These are phyloP conservation scores for Glaucomys volans DNA, from an alignment of 2,113 vertebrate species.

Conservation along the genomic window DNA sequence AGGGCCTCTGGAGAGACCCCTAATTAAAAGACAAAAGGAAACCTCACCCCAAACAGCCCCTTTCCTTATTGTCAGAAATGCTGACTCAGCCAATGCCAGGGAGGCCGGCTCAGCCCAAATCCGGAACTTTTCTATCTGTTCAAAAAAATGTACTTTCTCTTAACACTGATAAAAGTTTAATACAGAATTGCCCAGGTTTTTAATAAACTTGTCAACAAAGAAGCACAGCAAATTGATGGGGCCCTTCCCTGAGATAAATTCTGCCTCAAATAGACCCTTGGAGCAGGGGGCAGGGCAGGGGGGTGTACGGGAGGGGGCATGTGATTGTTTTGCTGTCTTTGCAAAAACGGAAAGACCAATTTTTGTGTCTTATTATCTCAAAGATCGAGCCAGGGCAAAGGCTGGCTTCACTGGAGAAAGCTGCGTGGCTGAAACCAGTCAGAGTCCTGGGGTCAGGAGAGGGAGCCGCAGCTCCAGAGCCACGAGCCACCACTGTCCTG, in stretches of 20 bases:
- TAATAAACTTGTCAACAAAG: constrained; percentile 92
- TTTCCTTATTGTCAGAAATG: constrained; percentile 53
- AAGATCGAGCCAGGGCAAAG: constrained; percentile 42
- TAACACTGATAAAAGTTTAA: constrained; percentile 88
- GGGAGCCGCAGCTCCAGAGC: rapidly evolving
- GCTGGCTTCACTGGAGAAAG: constrained; percentile 8
- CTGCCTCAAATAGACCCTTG: constrained; percentile 80
- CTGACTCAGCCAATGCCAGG: constrained; percentile 79
- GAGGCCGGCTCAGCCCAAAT: constrained; percentile 73
- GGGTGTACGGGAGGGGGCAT: rapidly evolving
- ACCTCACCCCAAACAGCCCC: neutral
- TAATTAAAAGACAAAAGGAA: constrained; percentile 22
- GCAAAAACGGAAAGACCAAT: constrained; percentile 83
- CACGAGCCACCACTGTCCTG: rapidly evolving
- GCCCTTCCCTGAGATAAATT: constrained; percentile 86
- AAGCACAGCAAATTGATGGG: constrained; percentile 88
- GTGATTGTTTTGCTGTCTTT: constrained; percentile 83
- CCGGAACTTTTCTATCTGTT: constrained; percentile 82
- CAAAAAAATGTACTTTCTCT: constrained; percentile 81
- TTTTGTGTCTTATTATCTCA: constrained; percentile 72
- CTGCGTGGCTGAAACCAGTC: rapidly evolving
- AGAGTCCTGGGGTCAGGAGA: neutral
- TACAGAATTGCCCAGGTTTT: constrained; percentile 85
- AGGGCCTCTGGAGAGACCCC: constrained; percentile 41
- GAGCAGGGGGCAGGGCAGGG: constrained; percentile 72